A percentile compares a stretch with the other conserved stretches of the same genome.
Conservation (phyloP, 2,888 invertebrate species). For the Orthosia gracilis region DNA sequence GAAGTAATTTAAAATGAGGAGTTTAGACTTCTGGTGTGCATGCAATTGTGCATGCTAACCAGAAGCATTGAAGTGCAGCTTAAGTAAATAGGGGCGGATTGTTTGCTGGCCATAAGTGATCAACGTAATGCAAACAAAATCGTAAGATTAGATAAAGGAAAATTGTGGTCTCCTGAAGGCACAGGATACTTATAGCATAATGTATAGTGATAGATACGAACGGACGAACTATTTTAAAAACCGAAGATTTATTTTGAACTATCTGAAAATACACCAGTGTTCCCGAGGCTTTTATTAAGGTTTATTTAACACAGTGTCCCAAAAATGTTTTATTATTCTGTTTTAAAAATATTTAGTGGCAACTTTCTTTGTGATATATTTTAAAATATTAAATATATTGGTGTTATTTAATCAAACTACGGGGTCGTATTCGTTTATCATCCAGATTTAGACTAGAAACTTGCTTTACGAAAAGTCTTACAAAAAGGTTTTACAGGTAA, state of each 20-base stretch:
- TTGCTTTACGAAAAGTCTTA: not conserved
- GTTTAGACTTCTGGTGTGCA: too few relatives aligned
- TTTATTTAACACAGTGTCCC: constrained; percentile 10
- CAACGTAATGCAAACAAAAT: not conserved
- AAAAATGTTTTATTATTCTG: constrained; percentile 14
- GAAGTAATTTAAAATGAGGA: too few relatives aligned
- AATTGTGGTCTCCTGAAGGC: not conserved
- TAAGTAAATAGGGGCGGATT: too few relatives aligned
- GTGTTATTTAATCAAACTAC: too few relatives aligned
- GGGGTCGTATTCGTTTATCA: too few relatives aligned
- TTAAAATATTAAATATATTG: too few relatives aligned
- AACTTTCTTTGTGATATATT: not conserved
- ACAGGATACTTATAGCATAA: too few relatives aligned
- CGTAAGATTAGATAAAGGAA: not conserved
- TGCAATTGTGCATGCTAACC: not conserved
- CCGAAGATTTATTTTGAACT: constrained; percentile 23
- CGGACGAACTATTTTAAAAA: too few relatives aligned
- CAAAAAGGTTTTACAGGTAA: too few relatives aligned
- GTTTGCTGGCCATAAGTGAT: not conserved
- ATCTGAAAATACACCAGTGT: constrained; percentile 22
- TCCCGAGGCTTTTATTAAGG: constrained; percentile 18
- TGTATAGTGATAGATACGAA: not conserved
- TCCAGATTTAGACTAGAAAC: not conserved
- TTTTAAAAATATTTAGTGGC: not conserved
- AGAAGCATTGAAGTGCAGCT: not conserved